Percentiles rank a stretch among this genome's conserved stretches.
Conservation (phyloP, 2,797 vertebrate species). For the Phoxinus dragarum region DNA sequence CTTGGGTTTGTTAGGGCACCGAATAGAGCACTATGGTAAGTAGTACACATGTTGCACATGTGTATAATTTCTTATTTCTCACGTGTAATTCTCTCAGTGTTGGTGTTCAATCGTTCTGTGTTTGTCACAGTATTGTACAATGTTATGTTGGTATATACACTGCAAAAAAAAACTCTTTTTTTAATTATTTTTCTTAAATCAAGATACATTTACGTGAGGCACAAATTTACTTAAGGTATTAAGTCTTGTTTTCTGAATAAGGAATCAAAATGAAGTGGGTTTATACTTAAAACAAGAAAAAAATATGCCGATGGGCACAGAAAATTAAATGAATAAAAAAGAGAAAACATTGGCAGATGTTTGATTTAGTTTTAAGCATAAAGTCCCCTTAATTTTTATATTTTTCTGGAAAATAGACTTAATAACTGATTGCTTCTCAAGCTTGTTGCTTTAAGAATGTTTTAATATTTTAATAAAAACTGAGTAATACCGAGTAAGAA, state of each 20-base stretch:
- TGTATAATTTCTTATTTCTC: constrained; percentile 58
- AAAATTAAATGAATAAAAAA: no score
- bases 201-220: background rate
- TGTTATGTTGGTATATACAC: background rate
- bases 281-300: background rate
- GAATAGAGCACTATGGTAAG: constrained; percentile 77
- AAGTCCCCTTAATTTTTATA: background rate
- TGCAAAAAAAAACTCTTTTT: background rate
- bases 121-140: background rate
- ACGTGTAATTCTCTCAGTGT: background rate
- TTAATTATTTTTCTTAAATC: background rate
- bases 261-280: background rate
- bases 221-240: background rate
- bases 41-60: constrained; percentile 68
- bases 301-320: background rate
- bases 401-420: background rate
- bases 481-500: background rate
- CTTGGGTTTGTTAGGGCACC: constrained; percentile 79
- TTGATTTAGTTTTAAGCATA: background rate
- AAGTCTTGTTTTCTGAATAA: background rate
- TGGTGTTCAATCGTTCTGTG: background rate
- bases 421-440: background rate
- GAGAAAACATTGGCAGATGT: background rate
- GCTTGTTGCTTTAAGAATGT: background rate
- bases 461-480: background rate